Evolutionary conservation across 2,113 vertebrate species (phyloP), one percentile per base, ranked within the genome.

Genomic region (Garra rufa): DNA sequence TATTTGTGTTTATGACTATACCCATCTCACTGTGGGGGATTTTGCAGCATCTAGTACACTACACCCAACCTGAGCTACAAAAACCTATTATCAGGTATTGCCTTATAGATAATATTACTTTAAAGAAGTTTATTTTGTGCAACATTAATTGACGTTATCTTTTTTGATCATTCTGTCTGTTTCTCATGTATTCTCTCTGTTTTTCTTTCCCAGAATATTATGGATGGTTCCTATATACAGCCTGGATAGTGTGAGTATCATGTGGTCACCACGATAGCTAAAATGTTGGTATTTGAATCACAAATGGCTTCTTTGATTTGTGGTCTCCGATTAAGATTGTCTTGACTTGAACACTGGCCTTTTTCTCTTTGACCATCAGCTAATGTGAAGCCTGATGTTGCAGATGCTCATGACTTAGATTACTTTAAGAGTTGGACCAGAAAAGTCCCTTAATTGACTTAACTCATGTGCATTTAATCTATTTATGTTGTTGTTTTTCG

Each of bases 161-260:
- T 0, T 41, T 65, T n/a, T 70, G 85, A 28, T 41, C 24, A 0
- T 91, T 76, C 0, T 21, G 9, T 52, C 1, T 30, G 3, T 52
- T 50, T 52, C 46, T 75, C 14, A 38, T n/a, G 26, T 24, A 2
- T 44, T 41, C 4, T 6, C 30, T 26, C 28, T 76, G 50, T 21
- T 14, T 81, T 17, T 6, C 19, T 2, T 59, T 19, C 17, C 26
- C 34, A 99, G 98, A 90, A 99, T 99, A 92, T 94, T 99, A 83
- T 99, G 98, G 98, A 99, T 99, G 98, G 98, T 99, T 84, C 98
- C 98, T 14, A 99, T 99, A 91, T 99, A 99, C 94, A 99, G 98
- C 90, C 94, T 99, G 92, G 98, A 98, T 91, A 99, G 98, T 89
- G 98, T 99, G 93, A 98, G 98, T 98, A 89, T 78, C 83, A 34